These are phyloP conservation scores for Mizuhopecten yessoensis DNA, from an alignment of 1,140 invertebrate species.

Conservation along the genomic window DNA sequence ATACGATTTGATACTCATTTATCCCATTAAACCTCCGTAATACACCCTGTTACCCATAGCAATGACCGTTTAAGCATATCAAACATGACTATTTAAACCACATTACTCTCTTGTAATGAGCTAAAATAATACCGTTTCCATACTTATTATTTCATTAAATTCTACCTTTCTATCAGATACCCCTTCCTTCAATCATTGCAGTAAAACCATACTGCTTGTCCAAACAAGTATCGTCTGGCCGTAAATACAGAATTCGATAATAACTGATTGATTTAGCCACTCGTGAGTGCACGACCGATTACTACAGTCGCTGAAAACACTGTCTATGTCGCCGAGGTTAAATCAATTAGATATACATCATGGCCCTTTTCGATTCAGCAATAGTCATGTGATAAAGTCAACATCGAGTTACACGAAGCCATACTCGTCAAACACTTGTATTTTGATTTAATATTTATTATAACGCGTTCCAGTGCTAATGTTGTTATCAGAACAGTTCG, in stretches of 20 bases:
- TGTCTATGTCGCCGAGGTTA: background rate
- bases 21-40: no score
- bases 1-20: no score
- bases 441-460: background rate
- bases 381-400: background rate
- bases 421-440: background rate
- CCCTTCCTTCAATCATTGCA: background rate
- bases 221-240: conserved; percentile 2
- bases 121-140: background rate
- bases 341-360: conserved; percentile 21
- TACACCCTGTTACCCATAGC: no score
- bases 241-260: background rate
- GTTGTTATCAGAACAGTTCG: background rate
- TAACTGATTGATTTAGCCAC: background rate
- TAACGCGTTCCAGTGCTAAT: background rate
- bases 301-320: background rate
- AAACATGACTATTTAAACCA: no score
- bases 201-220: background rate
- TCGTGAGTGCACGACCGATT: background rate
- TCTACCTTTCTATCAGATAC: background rate
- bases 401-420: background rate
- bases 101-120: no score
- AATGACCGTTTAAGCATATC: no score
- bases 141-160: background rate
- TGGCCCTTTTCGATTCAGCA: background rate